Evolutionary conservation across 2,797 vertebrate species (phyloP).

Genomic region (Chelidonichthys spinosus): DNA sequence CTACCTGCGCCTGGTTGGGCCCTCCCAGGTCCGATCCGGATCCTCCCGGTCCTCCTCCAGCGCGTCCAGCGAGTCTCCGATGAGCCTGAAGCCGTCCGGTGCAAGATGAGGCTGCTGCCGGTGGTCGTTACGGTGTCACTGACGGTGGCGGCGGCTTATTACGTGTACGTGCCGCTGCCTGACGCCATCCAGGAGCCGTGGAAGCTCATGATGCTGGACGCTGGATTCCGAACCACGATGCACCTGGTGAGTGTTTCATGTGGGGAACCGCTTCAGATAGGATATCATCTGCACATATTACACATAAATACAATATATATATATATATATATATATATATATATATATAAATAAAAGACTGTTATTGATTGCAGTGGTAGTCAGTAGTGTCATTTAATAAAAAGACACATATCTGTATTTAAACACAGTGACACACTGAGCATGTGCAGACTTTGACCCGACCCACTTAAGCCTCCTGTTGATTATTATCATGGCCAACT

Average conservation of each 20-base stretch:
- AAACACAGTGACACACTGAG: not conserved
- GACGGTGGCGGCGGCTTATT: conserved; percentile 84
- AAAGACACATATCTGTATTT: not conserved
- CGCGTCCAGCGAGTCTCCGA: not conserved
- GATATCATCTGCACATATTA: not conserved
- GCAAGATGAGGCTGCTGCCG: conserved; percentile 81
- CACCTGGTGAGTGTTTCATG: conserved; percentile 84
- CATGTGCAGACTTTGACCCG: conserved; percentile 28
- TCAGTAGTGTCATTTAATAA: no score
- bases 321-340: no score
- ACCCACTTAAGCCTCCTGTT: not conserved
- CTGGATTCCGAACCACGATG: conserved; percentile 81
- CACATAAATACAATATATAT: no score
- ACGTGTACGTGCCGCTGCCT: conserved; percentile 91
- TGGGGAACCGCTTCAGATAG: no score
- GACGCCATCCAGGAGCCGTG: conserved; percentile 87
- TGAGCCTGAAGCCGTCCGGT: not conserved
- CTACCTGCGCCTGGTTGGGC: not conserved
- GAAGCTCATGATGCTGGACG: conserved; percentile 92
- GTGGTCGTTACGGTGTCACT: conserved; percentile 77
- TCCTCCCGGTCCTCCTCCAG: no score
- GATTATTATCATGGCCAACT: not conserved
- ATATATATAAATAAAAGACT: not conserved
- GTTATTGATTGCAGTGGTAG: not conserved
- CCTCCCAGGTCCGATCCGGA: not conserved